Conservation (phyloP, 2,888 invertebrate species). For the Urechis unicinctus region DNA sequence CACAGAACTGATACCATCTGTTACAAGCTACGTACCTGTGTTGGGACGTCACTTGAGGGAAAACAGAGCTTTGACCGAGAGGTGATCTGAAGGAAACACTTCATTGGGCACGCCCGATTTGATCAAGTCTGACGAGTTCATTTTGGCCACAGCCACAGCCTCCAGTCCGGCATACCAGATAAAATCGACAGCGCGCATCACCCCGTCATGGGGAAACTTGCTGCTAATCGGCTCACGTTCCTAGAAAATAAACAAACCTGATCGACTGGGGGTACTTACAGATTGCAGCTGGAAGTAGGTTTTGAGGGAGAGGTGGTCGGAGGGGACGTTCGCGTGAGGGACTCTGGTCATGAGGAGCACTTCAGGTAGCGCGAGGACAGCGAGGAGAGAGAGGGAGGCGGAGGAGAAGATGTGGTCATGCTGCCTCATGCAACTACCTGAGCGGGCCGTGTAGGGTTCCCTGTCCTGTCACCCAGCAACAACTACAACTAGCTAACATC, state of each 20-base stretch:
- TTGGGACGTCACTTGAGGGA: no score
- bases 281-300: conserved; percentile 21
- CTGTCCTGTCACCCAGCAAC: no score
- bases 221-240: conserved; percentile 8
- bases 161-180: conserved; percentile 40
- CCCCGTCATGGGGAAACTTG: conserved; percentile 22
- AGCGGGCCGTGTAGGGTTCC: no score
- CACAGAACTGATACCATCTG: no score
- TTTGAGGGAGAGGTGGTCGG: conserved; percentile 46
- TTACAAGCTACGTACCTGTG: no score
- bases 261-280: neutral
- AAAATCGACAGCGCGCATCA: conserved; percentile 33
- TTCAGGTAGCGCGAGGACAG: conserved; percentile 26
- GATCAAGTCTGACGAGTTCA: conserved; percentile 16
- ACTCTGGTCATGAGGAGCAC: conserved; percentile 20
- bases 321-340: conserved; percentile 38
- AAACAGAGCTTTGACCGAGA: conserved; percentile 39
- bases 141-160: conserved; percentile 31
- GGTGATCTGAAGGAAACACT: conserved; percentile 45
- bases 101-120: conserved; percentile 30
- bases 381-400: conserved; percentile 28
- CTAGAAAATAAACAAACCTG: conserved; percentile 1
- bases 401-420: conserved; percentile 44
- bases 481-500: no score
- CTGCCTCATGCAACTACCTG: conserved; percentile 21